Conservation (phyloP, 2,113 vertebrate species). For the Trichomycterus rosablanca region DNA sequence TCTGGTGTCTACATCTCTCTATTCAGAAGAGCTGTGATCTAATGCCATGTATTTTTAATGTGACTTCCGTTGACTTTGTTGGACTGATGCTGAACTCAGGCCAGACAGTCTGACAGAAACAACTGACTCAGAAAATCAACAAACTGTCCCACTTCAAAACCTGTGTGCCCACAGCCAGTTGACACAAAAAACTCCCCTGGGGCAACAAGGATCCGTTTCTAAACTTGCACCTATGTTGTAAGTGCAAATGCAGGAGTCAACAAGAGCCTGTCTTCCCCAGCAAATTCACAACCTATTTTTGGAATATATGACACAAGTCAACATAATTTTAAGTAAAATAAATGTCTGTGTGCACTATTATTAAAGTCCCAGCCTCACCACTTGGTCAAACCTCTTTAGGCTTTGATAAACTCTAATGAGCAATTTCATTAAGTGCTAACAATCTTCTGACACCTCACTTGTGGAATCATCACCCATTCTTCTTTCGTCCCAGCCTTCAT, state of each 20-base stretch:
- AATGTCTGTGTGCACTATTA: too few relatives aligned
- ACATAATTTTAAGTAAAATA: too few relatives aligned
- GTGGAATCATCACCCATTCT: too few relatives aligned
- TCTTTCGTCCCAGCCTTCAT: too few relatives aligned
- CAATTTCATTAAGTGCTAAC: too few relatives aligned
- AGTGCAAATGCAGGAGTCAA: too few relatives aligned
- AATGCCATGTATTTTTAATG: conserved; percentile 46
- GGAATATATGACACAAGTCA: too few relatives aligned
- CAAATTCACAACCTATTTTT: too few relatives aligned
- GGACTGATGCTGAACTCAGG: conserved; percentile 17
- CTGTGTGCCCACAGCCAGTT: neutral
- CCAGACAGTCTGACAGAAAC: conserved; percentile 8
- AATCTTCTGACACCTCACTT: too few relatives aligned
- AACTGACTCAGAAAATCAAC: conserved; percentile 1
- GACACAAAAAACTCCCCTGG: neutral
- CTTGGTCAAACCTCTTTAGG: too few relatives aligned
- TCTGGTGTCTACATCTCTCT: conserved; percentile 17
- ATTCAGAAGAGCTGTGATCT: conserved; percentile 42
- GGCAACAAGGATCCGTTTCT: neutral
- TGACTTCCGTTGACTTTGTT: conserved; percentile 35
- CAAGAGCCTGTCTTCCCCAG: conserved; percentile 40
- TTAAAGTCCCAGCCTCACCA: too few relatives aligned
- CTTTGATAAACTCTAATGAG: too few relatives aligned
- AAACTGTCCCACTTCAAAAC: neutral
- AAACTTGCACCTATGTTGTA: neutral